A percentile compares a stretch with the other conserved stretches of the same genome.
These are phyloP conservation scores for Ophioderma brevispina DNA, from an alignment of 35 echinoderm and acorn worm species.

Conservation along the genomic window DNA sequence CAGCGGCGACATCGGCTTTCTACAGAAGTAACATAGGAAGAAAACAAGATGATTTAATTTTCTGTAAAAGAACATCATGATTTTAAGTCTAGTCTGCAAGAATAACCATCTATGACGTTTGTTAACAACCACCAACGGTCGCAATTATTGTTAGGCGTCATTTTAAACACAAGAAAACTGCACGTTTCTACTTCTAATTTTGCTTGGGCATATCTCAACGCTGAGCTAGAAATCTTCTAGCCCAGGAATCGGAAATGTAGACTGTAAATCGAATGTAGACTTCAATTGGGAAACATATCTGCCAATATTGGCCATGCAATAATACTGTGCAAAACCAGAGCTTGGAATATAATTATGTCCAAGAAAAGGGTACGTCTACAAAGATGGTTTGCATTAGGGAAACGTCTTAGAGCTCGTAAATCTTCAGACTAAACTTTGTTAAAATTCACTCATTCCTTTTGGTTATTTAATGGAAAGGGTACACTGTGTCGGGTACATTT, in stretches of 20 bases:
- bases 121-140: no score
- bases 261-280: no score
- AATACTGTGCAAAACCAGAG: no score
- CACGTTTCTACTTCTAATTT: no score
- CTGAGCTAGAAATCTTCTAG: no score
- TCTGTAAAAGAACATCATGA: not conserved
- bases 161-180: no score
- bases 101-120: not conserved
- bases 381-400: not conserved
- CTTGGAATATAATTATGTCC: no score
- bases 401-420: not conserved
- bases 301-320: no score
- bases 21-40: not conserved
- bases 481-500: not conserved
- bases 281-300: no score
- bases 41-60: not conserved
- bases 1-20: slow-evolving; percentile 82
- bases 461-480: not conserved
- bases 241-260: no score
- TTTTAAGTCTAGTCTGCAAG: not conserved
- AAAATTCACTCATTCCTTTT: not conserved
- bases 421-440: not conserved
- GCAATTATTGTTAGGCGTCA: no score
- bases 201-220: no score
- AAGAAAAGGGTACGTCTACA: not conserved